Evolutionary conservation across 2,888 invertebrate species (phyloP), one percentile per base, ranked within the genome.

Genomic region (Lepetodrilus schrolli): DNA sequence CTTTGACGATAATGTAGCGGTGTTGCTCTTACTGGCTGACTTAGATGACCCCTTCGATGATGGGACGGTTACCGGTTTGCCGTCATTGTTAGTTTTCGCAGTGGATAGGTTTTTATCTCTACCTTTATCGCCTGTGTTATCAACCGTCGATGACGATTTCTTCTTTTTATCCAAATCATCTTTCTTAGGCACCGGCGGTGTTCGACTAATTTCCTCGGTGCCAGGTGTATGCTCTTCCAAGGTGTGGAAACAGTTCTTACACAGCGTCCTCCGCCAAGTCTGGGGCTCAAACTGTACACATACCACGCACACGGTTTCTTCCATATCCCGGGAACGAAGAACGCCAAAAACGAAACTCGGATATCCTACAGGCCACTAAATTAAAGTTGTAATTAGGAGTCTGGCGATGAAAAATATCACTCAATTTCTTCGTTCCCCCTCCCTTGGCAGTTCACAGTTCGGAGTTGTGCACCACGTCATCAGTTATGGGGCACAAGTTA

Each of bases 251-350:
- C 90, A 90, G 72, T 90, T 90, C 77, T 87, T 88, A 84, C 91
- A 91, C 30, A 90, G 83, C 34, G 89, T 90, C 77, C 88, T 90
- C 48, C 87, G 80, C 88, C 90, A 91, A 66, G 89, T 87, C 76
- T 91, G 91, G 8, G 91, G 89, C 81, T 91, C 91, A 82, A 91
- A 91, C 51, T 74, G 80, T 1, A 75, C 77, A 78, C 88, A 88
- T 21, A 85, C 83, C 0, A 76, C 72, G 48, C 79, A 79, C 30
- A 30, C 66, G 0, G 65, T 34, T n/a, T 70, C 66, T 43, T 77
- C 79, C 20, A 69, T 73, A 3, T 17, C 58, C 17, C 8, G 30
- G 13, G 10, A 30, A 30, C 17, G 13, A 58, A 30, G 30, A 7
- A 34, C n/a, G 43, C 17, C 43, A 43, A 10, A 43, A 43, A 17